Evolutionary conservation across 2,888 invertebrate species (phyloP), one percentile per base, ranked within the genome.

Genomic region (Mythimna pallens): DNA sequence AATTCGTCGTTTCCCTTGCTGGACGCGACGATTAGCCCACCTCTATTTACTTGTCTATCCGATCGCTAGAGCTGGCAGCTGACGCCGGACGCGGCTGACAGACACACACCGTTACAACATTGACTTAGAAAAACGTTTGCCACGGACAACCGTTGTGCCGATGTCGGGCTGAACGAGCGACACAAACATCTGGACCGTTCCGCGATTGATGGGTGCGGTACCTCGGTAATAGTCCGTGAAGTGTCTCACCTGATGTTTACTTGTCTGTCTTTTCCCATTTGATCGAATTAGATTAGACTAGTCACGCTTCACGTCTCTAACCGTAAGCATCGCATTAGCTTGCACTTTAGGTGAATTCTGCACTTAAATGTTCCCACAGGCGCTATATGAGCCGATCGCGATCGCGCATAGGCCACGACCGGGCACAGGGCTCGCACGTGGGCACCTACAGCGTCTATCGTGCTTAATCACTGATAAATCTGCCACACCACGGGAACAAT

Each of bases 101-200:
- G 94, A 92, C 95, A 92, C 92, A 93, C 93, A 93, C 96, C 95
- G 95, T 96, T 95, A 94, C 94, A 91, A 92, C 93, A 92, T 91
- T 90, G 94, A 94, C 96, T 96, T 96, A 96, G 96, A 96, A 96
- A 96, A 96, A 95, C 94, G 93, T 95, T 95, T 94, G 96, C 90
- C 89, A 89, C 89, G 89, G 90, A 92, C 91, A 91, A 90, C 91
- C 89, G 87, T 92, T 88, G 88, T 90, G 88, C 88, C 87, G 85
- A 88, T 89, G 88, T 88, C 87, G 85, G 85, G 85, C 86, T 86
- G 88, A 89, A 83, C 88, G 89, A 89, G 87, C 90, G 90, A 89
- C 85, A 87, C 86, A 82, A 89, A 90, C 89, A 88, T 91, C 91
- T 91, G 90, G 91, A 88, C 90, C 86, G 90, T 86, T 90, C 89